A percentile compares a stretch with the other conserved stretches of the same genome.
Evolutionary conservation across 2,888 invertebrate genomes (phyloP).

Genomic region (Caenorhabditis wallacei): DNA sequence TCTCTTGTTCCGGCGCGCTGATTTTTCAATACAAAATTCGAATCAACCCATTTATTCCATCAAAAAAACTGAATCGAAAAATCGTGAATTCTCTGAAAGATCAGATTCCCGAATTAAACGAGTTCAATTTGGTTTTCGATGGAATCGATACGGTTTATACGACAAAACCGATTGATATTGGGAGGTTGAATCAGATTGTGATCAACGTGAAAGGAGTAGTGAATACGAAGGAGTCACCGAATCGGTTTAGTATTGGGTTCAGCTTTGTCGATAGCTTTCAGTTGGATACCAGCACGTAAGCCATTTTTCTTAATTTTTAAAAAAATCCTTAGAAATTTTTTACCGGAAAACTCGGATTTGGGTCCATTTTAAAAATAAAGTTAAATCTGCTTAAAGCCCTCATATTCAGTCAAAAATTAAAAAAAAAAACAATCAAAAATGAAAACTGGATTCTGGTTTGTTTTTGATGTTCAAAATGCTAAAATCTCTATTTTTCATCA

Average conservation of each 20-base stretch:
- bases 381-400: too few relatives aligned
- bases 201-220: conserved; percentile 25
- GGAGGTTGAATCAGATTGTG: conserved; percentile 2
- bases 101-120: neutral
- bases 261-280: conserved; percentile 20
- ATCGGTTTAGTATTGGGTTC: conserved; percentile 9
- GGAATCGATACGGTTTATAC: conserved; percentile 49
- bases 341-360: conserved; percentile 5
- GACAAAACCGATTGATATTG: conserved; percentile 6
- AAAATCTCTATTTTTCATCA: too few relatives aligned
- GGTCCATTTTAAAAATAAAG: too few relatives aligned
- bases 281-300: conserved; percentile 39
- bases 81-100: conserved; percentile 22
- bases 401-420: too few relatives aligned
- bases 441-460: too few relatives aligned
- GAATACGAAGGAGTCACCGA: conserved; percentile 26
- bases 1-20: conserved; percentile 15
- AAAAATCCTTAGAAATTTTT: neutral
- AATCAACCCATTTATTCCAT: conserved; percentile 39
- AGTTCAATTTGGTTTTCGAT: conserved; percentile 34
- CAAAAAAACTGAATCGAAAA: conserved; percentile 52
- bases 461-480: too few relatives aligned
- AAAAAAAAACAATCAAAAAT: too few relatives aligned
- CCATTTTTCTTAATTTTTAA: neutral
- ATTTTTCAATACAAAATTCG: conserved; percentile 43